These are phyloP conservation scores for Orientallactaga bullata DNA, from an alignment of 2,113 vertebrate genomes.

Conservation along the genomic window DNA sequence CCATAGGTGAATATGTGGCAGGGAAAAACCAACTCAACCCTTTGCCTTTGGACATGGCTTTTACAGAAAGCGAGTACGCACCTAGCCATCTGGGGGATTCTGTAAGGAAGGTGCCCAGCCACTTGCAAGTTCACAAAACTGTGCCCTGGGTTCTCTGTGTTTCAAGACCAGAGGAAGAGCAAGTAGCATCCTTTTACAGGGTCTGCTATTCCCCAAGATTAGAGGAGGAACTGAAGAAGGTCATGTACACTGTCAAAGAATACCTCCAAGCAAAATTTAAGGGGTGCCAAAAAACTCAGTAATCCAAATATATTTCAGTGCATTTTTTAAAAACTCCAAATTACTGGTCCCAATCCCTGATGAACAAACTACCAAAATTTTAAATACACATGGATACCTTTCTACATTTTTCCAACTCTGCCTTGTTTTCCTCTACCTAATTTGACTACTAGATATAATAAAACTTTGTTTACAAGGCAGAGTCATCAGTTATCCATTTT, in stretches of 20 bases:
- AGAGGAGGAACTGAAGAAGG: neutral
- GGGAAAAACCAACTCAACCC: neutral
- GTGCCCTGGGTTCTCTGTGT: neutral
- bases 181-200: neutral
- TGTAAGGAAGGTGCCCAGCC: neutral
- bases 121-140: too few relatives aligned
- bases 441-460: neutral
- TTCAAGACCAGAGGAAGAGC: neutral
- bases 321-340: neutral
- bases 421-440: neutral
- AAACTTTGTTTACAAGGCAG: neutral
- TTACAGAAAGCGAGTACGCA: rapidly evolving
- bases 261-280: neutral
- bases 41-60: neutral
- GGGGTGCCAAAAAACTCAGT: neutral
- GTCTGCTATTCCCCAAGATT: too few relatives aligned
- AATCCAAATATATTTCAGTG: neutral
- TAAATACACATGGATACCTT: neutral
- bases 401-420: neutral
- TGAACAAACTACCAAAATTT: neutral
- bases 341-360: neutral
- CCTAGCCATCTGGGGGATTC: neutral
- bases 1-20: neutral
- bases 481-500: neutral
- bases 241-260: neutral